phyloP scores from a whole-genome alignment of 2,888 invertebrate genomes.

The Crepidodera aurea region DNA sequence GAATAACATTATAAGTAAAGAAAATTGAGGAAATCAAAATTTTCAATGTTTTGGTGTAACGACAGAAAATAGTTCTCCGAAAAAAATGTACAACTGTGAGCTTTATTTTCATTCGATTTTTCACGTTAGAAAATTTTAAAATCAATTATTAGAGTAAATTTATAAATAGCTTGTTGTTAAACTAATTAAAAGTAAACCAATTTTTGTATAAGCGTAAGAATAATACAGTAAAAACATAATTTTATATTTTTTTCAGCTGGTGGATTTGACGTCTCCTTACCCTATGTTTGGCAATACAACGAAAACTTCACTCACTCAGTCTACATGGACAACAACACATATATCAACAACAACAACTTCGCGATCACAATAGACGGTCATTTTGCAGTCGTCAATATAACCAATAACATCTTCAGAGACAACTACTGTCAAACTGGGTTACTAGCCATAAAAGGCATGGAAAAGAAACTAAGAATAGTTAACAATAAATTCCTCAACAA shows the following conservation, averaged over 20 bases:
- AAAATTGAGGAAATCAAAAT: too few species aligned
- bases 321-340: constrained; percentile 85
- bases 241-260: constrained; percentile 64
- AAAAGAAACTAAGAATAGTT: constrained; percentile 88
- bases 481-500: constrained; percentile 83
- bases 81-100: too few species aligned
- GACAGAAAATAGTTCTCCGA: too few species aligned
- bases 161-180: too few species aligned
- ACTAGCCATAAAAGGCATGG: constrained; percentile 90
- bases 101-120: too few species aligned
- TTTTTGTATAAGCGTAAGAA: too few species aligned
- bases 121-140: too few species aligned
- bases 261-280: constrained; percentile 88
- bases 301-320: constrained; percentile 94
- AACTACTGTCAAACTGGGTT: constrained; percentile 86
- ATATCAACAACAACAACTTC: constrained; percentile 87
- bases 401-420: constrained; percentile 82
- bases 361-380: constrained; percentile 90
- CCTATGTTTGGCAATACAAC: constrained; percentile 95
- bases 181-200: too few species aligned
- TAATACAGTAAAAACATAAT: too few species aligned
- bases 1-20: too few species aligned
- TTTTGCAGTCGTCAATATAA: constrained; percentile 88
- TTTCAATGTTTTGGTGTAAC: too few species aligned
- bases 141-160: too few species aligned